A percentile compares a stretch with the other conserved stretches of the same genome.
These are phyloP conservation scores for Epinephelus cyanopodus DNA, from an alignment of 2,113 vertebrate genomes.

Conservation along the genomic window DNA sequence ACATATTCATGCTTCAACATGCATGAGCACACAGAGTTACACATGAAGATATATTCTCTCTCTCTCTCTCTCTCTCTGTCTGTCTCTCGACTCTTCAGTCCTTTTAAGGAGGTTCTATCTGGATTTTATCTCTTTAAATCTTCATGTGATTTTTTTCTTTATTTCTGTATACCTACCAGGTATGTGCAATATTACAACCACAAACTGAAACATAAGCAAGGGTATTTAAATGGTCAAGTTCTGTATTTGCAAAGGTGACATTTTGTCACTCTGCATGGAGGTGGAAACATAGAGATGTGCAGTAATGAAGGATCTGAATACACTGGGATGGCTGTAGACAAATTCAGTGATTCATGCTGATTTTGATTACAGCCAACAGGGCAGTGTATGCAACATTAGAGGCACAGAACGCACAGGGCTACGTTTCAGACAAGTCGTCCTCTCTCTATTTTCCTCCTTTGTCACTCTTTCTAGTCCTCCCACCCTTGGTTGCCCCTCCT, in stretches of 20 bases:
- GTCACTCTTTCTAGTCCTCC: conserved; percentile 63
- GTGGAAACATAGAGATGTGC: conserved; percentile 16
- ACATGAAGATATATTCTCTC: not conserved
- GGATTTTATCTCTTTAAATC: not conserved
- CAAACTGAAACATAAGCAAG: not conserved
- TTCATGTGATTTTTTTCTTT: not conserved
- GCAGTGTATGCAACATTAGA: conserved; percentile 56
- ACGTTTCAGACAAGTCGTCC: conserved; percentile 58
- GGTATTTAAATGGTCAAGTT: not conserved
- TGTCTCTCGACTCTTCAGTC: not conserved
- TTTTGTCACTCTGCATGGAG: conserved; percentile 34
- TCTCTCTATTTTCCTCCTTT: conserved; percentile 59
- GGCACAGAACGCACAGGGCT: conserved; percentile 46
- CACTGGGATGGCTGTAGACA: conserved; percentile 36
- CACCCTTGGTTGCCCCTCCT: conserved; percentile 62
- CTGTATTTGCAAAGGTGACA: conserved; percentile 24
- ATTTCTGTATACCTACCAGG: not conserved
- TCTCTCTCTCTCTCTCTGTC: not conserved
- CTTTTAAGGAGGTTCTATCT: not conserved
- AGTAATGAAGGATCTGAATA: not conserved
- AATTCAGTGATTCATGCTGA: conserved; percentile 71
- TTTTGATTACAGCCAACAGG: conserved; percentile 77
- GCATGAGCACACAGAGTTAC: not conserved
- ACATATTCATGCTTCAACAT: not conserved
- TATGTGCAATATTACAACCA: not conserved